Conservation (phyloP, 2,113 vertebrate species). For the Psittacula cyanocephala region DNA sequence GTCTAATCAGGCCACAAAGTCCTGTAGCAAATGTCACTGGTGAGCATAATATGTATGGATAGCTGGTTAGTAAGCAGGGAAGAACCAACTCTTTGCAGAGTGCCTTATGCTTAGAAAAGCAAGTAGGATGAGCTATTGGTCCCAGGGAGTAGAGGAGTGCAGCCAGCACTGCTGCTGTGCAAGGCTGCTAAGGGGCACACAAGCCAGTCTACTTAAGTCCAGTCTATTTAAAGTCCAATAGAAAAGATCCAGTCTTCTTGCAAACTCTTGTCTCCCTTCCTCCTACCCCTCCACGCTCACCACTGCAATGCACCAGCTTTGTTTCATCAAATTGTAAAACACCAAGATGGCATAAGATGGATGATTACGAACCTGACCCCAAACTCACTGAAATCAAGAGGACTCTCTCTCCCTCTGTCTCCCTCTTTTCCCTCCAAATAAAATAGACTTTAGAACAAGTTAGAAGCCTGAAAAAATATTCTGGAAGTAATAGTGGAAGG, state of each 20-base stretch:
- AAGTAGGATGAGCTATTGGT: neutral
- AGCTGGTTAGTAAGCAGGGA: neutral
- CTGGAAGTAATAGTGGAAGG: neutral
- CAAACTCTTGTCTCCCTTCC: neutral
- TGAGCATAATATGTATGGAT: neutral
- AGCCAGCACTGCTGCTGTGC: neutral
- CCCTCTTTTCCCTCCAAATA: neutral
- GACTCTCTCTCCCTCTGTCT: neutral
- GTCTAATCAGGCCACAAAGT: neutral
- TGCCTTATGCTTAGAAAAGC: neutral
- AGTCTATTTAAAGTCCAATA: neutral
- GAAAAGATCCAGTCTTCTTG: neutral
- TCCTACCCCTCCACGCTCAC: neutral
- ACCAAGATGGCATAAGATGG: neutral
- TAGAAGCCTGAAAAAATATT: neutral
- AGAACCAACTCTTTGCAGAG: neutral
- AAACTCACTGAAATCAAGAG: neutral
- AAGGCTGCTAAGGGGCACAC: neutral
- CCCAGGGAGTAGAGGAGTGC: neutral
- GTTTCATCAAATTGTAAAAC: neutral
- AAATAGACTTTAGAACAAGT: neutral
- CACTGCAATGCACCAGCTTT: neutral
- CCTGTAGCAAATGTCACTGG: neutral
- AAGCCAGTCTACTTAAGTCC: neutral
- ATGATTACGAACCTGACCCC: neutral